These are phyloP conservation scores for Centruroides vittatus DNA, from an alignment of 1,140 invertebrate species.

Conservation along the genomic window DNA sequence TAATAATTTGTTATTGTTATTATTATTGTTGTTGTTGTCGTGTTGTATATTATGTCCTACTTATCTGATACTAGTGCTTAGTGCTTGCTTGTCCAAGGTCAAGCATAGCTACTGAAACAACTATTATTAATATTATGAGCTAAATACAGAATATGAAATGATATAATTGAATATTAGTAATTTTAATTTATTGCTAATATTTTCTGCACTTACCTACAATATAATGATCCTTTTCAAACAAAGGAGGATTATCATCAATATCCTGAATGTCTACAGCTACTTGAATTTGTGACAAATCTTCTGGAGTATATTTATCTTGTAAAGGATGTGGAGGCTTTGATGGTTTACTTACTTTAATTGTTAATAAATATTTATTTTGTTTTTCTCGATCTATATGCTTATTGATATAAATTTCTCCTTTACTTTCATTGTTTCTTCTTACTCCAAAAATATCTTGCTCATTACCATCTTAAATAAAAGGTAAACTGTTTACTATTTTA, in stretches of 20 bases:
- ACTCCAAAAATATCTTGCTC: constrained; percentile 48
- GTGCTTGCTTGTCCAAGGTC: too few relatives aligned
- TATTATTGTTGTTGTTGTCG: too few relatives aligned
- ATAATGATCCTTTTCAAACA: constrained; percentile 46
- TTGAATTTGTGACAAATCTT: constrained; percentile 53
- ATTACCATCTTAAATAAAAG: constrained; percentile 38
- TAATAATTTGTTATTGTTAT: too few relatives aligned
- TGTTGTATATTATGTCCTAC: too few relatives aligned
- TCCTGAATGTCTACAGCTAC: constrained; percentile 48
- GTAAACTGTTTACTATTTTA: background rate
- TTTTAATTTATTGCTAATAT: too few relatives aligned
- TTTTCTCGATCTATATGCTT: constrained; percentile 50
- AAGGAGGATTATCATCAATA: constrained; percentile 55
- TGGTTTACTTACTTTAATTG: constrained; percentile 53
- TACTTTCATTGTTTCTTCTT: constrained; percentile 45
- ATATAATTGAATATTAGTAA: too few relatives aligned
- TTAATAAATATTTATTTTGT: constrained; percentile 41
- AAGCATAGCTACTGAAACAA: too few relatives aligned
- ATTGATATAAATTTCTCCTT: constrained; percentile 43
- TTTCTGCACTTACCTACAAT: constrained; percentile 36
- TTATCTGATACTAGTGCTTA: too few relatives aligned
- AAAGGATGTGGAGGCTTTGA: constrained; percentile 26
- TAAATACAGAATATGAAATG: too few relatives aligned
- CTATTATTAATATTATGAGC: too few relatives aligned
- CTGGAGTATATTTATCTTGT: constrained; percentile 43